Base-by-base conservation (phyloP, 2,888 invertebrate species). In the Clivina fossor region DNA sequence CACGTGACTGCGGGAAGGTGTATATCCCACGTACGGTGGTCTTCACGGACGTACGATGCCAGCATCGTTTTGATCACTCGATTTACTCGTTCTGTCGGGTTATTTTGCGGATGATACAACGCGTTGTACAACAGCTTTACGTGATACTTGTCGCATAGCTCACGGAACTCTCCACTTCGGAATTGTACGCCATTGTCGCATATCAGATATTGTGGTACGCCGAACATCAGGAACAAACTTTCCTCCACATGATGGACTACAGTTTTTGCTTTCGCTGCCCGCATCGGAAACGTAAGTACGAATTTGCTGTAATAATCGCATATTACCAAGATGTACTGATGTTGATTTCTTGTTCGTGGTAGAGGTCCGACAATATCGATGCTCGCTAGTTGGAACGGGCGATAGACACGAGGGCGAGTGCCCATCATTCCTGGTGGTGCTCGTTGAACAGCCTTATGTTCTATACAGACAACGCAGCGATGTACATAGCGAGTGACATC, bases 131-230 rank as follows among this genome's bases (percentile, higher is more conserved):
- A 4, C 3, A 32, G 9, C 11, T n/a, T 7, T n/a, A n/a, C 13
- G 32, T 4, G 4, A n/a, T 32, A 32, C n/a, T 32, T n/a, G 13
- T 4, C 9, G 26, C 26, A 5, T n/a, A n/a, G n/a, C n/a, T n/a
- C n/a, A n/a, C n/a, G n/a, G n/a, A n/a, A n/a, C n/a, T n/a, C n/a
- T 7, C 5, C 9, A 26, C 5, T 26, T 22, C 19, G 37, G 59
- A 61, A 15, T 61, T 58, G n/a, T n/a, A 48, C 49, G 4, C 58
- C 59, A 43, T 61, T 62, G 33, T 63, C 58, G 18, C 37, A 53
- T 8, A 56, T 43, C 3, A 58, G 20, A 28, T 20, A 49, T 19
- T 49, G 32, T 4, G 61, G 61, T 22, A 51, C 35, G 11, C 61
- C 60, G 56, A n/a, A n/a, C n/a, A 61, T 60, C 15, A 60, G 11